These are phyloP conservation scores for Microtus pennsylvanicus DNA, from an alignment of 2,113 vertebrate genomes.

Conservation along the genomic window DNA sequence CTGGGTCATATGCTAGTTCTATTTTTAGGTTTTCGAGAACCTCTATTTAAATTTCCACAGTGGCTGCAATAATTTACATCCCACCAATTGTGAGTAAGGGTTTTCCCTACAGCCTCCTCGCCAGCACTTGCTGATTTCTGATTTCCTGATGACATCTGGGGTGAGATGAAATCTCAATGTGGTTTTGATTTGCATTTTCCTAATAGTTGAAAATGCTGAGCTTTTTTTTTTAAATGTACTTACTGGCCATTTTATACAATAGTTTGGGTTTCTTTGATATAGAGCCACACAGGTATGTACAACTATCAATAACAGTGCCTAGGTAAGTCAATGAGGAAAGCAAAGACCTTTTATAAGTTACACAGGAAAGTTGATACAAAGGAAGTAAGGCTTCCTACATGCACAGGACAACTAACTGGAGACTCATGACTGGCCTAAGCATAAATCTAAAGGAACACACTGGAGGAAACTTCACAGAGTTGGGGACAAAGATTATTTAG, in stretches of 20 bases:
- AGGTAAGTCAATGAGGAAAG: neutral
- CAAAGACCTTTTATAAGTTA: neutral
- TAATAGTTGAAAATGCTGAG: neutral
- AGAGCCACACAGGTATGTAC: neutral
- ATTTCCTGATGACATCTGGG: neutral
- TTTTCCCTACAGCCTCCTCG: neutral
- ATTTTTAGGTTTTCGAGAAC: neutral
- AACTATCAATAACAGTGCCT: neutral
- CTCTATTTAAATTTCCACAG: neutral
- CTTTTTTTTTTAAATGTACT: neutral
- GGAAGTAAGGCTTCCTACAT: neutral
- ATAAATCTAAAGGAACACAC: neutral
- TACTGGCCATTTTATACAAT: neutral
- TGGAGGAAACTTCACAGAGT: neutral
- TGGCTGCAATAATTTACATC: neutral
- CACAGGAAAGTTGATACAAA: neutral
- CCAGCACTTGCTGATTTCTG: neutral
- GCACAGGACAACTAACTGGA: neutral
- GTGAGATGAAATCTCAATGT: neutral
- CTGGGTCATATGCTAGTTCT: neutral
- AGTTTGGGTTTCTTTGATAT: neutral
- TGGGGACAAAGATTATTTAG: neutral
- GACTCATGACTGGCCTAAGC: neutral
- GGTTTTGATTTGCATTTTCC: conserved; percentile 1
- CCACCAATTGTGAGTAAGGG: neutral